Evolutionary conservation across 2,888 invertebrate genomes (phyloP), one percentile per base, ranked within the genome.

Genomic region (Chouioia cunea): DNA sequence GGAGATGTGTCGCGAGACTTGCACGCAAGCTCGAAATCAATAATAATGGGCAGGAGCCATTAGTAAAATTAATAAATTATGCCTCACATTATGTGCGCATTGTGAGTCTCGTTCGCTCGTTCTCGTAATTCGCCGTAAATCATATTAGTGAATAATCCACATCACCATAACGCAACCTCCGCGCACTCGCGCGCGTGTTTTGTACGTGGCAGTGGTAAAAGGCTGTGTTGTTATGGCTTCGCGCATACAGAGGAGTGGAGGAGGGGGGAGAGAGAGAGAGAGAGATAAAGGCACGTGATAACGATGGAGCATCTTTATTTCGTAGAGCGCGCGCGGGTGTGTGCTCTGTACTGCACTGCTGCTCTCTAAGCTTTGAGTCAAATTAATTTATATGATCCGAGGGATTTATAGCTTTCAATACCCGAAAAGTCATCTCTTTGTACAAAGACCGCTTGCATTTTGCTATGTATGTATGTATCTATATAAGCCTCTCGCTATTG

Each of bases 1-100:
- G 65, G 73, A 71, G 74, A 74, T 77, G 78, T 79, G 77, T 74
- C 72, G 75, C 22, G 73, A 71, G 76, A 71, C 16, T 14, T 16
- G 23, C 14, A n/a, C n/a, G 23, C 15, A 18, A 77, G 76, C 73
- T 77, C 80, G 82, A 82, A 85, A 85, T 85, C 85, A 85, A 85
- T 85, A 85, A 85, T 85, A 84, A 85, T 85, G 85, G 84, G 83
- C 83, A 84, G 81, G 81, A 80, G 84, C 85, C 85, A 85, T 85
- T 85, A 85, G 85, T 85, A 85, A 85, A 85, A 85, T 85, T 85
- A 85, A 85, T 85, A 85, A 85, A 85, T 85, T 85, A 85, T 80
- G 79, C 83, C 80, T 83, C 85, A 85, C 85, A 85, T 85, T 85
- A 85, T 85, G 84, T 82, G 69, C 83, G 81, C 79, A 85, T 84